Conservation (phyloP, 2,797 vertebrate genomes). For the Hephaestus fuliginosus region DNA sequence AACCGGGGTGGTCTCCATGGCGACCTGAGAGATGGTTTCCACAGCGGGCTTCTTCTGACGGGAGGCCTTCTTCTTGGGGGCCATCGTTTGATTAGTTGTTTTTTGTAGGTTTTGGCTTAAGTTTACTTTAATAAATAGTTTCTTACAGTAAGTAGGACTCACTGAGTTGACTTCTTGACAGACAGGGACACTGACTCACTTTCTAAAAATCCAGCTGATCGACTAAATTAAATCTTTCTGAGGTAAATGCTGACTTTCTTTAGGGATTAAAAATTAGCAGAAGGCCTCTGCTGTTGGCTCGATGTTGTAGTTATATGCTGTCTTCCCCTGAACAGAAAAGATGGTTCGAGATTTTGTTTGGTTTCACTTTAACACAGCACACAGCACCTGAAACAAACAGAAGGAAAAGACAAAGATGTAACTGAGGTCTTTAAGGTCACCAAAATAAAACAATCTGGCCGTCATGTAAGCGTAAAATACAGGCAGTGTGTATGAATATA, state of each 20-base stretch:
- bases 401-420: neutral
- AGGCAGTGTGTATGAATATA: neutral
- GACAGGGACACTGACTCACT: constrained; percentile 30
- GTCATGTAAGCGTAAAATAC: neutral
- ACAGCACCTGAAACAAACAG: constrained; percentile 74
- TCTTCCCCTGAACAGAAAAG: constrained; percentile 24
- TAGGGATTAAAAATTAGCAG: neutral
- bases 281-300: neutral
- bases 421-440: neutral
- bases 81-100: constrained; percentile 70
- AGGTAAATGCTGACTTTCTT: neutral
- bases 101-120: neutral
- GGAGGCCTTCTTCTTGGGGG: constrained; percentile 88
- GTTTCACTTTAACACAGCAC: constrained; percentile 72
- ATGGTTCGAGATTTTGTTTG: constrained; percentile 23
- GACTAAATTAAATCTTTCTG: neutral
- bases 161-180: constrained; percentile 5
- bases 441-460: neutral
- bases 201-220: constrained; percentile 8
- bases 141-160: neutral
- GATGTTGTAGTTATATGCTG: neutral
- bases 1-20: constrained; percentile 37
- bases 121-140: neutral
- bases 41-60: constrained; percentile 80
- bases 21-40: constrained; percentile 52